A percentile compares a stretch with the other conserved stretches of the same genome.
phyloP scores from a whole-genome alignment of 2,113 vertebrate species.

The Tragelaphus imberbis region DNA sequence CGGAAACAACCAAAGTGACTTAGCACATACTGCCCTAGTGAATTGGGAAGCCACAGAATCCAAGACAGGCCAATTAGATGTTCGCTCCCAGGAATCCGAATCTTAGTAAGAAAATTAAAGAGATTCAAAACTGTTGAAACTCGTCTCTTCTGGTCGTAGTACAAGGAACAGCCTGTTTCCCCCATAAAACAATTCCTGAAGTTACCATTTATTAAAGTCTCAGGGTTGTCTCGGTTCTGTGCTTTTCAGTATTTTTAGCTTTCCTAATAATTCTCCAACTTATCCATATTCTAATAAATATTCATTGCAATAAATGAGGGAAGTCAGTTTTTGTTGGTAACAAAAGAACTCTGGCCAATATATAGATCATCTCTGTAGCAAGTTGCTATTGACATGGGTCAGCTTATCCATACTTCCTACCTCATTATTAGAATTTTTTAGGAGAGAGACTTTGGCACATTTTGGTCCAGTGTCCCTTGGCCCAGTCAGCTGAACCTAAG shows the following conservation, averaged over 20 bases:
- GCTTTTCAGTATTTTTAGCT: background rate
- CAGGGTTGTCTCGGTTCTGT: background rate
- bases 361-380: background rate
- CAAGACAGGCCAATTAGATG: background rate
- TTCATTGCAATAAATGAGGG: background rate
- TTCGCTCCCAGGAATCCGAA: background rate
- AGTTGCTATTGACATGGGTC: background rate
- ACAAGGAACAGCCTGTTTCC: background rate
- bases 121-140: background rate
- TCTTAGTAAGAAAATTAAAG: background rate
- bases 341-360: background rate
- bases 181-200: background rate
- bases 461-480: background rate
- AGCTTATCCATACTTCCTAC: background rate
- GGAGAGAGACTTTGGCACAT: background rate
- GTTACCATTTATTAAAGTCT: background rate
- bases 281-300: background rate
- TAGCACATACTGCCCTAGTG: background rate
- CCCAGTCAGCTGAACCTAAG: no score
- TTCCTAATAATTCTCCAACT: background rate
- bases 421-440: background rate
- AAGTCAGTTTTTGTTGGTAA: background rate
- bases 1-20: background rate
- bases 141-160: background rate
- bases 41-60: background rate